Conservation (phyloP, 2,113 vertebrate genomes). For the Amazona vittata region DNA sequence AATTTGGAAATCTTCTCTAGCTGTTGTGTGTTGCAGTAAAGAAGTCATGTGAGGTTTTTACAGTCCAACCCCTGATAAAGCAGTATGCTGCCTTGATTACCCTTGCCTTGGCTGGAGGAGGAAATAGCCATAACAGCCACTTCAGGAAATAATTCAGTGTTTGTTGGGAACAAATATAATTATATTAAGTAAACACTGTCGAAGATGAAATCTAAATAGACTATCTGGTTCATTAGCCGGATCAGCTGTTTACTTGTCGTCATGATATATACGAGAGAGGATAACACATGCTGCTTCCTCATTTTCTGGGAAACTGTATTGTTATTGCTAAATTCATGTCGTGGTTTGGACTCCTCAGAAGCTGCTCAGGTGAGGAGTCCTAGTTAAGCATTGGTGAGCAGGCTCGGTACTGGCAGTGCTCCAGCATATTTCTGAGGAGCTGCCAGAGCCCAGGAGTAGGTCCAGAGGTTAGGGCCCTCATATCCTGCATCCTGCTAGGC, state of each 20-base stretch:
- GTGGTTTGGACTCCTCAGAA: not conserved
- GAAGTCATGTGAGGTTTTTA: not conserved
- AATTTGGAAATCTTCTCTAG: not conserved
- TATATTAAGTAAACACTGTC: slow-evolving; percentile 21
- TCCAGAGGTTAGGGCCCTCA: fast-evolving
- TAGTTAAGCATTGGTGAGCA: not conserved
- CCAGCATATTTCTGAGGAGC: not conserved
- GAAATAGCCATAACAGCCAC: not conserved
- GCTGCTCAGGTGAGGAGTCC: not conserved
- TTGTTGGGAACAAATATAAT: not conserved
- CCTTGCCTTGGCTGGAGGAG: not conserved
- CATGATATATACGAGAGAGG: not conserved
- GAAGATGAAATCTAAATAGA: slow-evolving; percentile 21
- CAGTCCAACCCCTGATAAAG: not conserved
- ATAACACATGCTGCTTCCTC: not conserved
- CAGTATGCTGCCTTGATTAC: not conserved
- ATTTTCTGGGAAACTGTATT: not conserved
- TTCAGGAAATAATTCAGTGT: slow-evolving; percentile 1
- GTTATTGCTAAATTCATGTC: not conserved
- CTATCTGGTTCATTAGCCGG: not conserved
- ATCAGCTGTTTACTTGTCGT: not conserved
- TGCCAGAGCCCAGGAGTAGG: not conserved
- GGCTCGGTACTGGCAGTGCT: not conserved
- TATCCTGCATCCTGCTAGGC: not conserved
- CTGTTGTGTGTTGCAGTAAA: not conserved